These are phyloP conservation scores for Dynastes grantii DNA, from an alignment of 2,888 invertebrate genomes.

Conservation along the genomic window DNA sequence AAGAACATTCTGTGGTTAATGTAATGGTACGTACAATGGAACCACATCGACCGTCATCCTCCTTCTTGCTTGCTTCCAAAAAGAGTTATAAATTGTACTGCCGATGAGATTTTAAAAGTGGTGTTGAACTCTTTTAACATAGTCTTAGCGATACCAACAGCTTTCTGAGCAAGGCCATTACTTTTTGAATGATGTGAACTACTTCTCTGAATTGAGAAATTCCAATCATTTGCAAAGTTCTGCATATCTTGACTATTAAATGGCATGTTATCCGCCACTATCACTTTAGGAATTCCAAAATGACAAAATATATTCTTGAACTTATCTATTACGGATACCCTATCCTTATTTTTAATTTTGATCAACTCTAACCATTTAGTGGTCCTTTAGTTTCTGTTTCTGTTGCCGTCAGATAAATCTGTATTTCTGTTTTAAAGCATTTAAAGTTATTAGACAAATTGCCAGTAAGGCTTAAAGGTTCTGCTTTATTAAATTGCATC, in stretches of 20 bases:
- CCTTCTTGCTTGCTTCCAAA: no score
- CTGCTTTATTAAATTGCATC: no score
- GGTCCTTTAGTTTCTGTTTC: neutral
- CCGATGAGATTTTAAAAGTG: no score
- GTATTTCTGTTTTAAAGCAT: no score
- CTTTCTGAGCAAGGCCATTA: constrained; percentile 9
- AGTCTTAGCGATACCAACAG: neutral
- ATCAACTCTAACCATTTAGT: neutral
- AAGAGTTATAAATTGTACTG: no score
- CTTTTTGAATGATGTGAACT: neutral
- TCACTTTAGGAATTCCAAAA: constrained; percentile 12
- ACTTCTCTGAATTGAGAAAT: constrained; percentile 21
- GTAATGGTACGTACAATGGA: no score
- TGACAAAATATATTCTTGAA: constrained; percentile 10
- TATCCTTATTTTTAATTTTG: constrained; percentile 8
- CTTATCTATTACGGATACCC: neutral
- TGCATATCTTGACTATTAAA: constrained; percentile 8
- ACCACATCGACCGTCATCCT: no score
- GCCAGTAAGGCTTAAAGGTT: no score
- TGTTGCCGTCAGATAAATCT: constrained; percentile 5
- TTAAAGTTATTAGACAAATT: no score
- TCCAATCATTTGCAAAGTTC: constrained; percentile 19
- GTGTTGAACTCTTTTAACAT: neutral
- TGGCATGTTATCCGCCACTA: constrained; percentile 16
- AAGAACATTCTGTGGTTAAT: no score